Evolutionary conservation across 2,797 vertebrate genomes (phyloP).

Genomic region (Poecilia wingei): DNA sequence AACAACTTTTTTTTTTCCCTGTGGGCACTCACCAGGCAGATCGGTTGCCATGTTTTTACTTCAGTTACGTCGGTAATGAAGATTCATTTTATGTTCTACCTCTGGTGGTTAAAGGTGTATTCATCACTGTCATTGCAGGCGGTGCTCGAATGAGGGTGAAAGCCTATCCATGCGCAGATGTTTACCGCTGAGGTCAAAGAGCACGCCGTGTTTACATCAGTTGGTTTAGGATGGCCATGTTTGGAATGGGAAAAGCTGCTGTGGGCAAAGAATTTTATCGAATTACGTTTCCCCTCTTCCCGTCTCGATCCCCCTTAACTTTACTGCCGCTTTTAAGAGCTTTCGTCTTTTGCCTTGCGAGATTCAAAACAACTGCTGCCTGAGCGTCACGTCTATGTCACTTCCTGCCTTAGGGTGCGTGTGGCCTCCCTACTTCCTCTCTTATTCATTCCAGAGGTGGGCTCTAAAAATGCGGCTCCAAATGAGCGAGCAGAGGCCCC

Average conservation of each 20-base stretch:
- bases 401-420: slow-evolving; percentile 81
- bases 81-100: slow-evolving; percentile 77
- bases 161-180: slow-evolving; percentile 81
- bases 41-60: slow-evolving; percentile 11
- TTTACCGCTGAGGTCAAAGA: slow-evolving; percentile 82
- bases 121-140: slow-evolving; percentile 75
- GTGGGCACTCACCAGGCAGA: slow-evolving; percentile 10
- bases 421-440: slow-evolving; percentile 77
- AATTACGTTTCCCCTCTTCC: slow-evolving; percentile 74
- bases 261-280: slow-evolving; percentile 81
- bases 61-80: slow-evolving; percentile 73
- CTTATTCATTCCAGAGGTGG: slow-evolving; percentile 80
- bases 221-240: slow-evolving; percentile 78
- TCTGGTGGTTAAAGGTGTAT: slow-evolving; percentile 80
- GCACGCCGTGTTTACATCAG: slow-evolving; percentile 81
- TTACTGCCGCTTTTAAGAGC: slow-evolving; percentile 58
- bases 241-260: slow-evolving; percentile 83
- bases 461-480: slow-evolving; percentile 61
- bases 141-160: slow-evolving; percentile 71
- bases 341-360: slow-evolving; percentile 69
- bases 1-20: slow-evolving; percentile 22
- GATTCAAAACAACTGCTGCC: slow-evolving; percentile 85
- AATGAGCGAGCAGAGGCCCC: slow-evolving; percentile 56
- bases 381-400: slow-evolving; percentile 77
- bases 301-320: slow-evolving; percentile 45